phyloP scores from a whole-genome alignment of 2,113 vertebrate species.

The Penelope pileata region DNA sequence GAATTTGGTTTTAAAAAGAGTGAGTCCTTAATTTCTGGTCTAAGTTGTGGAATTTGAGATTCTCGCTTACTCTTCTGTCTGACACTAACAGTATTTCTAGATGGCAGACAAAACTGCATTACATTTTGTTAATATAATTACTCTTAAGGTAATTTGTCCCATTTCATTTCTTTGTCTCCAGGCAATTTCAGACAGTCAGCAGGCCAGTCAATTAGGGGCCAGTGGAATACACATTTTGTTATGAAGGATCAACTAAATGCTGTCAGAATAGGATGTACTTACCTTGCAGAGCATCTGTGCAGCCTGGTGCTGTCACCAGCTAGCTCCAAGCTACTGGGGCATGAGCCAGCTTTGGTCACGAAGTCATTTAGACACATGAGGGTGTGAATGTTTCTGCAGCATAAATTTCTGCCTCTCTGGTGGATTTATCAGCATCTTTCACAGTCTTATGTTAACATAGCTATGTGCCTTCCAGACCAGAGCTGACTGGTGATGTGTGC shows the following conservation, averaged over 20 bases:
- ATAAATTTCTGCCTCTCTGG: not conserved
- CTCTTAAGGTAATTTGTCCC: constrained; percentile 9
- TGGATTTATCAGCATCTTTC: not conserved
- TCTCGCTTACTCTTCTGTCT: not conserved
- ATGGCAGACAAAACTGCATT: not conserved
- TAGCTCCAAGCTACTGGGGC: not conserved
- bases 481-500: not conserved
- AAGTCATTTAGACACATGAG: not conserved
- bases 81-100: not conserved
- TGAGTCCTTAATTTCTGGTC: constrained; percentile 13
- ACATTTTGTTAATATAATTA: constrained; percentile 25
- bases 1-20: constrained; percentile 9
- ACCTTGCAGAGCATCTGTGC: not conserved
- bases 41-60: not conserved
- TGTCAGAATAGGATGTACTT: not conserved
- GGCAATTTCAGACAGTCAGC: constrained; percentile 8
- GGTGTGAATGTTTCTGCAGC: not conserved
- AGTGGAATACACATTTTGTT: not conserved
- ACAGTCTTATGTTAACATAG: not conserved
- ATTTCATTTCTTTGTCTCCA: not conserved
- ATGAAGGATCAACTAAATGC: not conserved
- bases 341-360: not conserved
- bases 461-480: not conserved
- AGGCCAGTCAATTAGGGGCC: not conserved
- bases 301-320: not conserved